Conservation (phyloP, 2,113 vertebrate species). For the Globicephala melas region DNA sequence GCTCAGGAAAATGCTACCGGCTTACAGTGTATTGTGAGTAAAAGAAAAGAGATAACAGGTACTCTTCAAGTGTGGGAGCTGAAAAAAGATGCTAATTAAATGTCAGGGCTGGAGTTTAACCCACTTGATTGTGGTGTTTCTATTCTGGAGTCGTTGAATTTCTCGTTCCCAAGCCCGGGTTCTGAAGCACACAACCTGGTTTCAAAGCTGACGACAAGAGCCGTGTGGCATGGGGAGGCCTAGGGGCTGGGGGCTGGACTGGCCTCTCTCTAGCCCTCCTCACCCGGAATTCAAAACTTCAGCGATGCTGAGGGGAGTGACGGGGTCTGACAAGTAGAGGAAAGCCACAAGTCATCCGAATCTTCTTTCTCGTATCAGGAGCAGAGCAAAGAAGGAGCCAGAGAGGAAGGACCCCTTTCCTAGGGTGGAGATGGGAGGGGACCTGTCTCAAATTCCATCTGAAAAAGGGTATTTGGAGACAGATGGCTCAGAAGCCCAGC, state of each 20-base stretch:
- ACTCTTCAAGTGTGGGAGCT: constrained; percentile 72
- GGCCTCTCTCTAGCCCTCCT: accelerated
- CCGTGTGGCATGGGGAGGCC: accelerated
- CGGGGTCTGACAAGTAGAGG: too few species aligned
- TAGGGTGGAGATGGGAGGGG: accelerated
- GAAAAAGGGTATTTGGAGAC: background rate
- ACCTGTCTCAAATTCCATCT: background rate
- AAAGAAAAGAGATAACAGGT: constrained; percentile 73
- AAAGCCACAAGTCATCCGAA: accelerated
- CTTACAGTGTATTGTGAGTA: constrained; percentile 69
- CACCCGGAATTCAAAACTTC: background rate
- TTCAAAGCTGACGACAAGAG: background rate
- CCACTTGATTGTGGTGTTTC: constrained; percentile 59
- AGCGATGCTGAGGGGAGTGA: accelerated
- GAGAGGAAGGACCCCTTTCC: background rate
- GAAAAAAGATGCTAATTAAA: constrained; percentile 71
- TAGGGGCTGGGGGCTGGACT: too few species aligned
- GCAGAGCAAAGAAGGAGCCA: background rate
- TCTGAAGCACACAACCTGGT: background rate
- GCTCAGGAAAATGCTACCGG: constrained; percentile 53
- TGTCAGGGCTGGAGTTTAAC: constrained; percentile 68
- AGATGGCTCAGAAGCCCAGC: background rate
- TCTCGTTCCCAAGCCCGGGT: background rate
- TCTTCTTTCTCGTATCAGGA: background rate
- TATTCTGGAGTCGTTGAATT: constrained; percentile 64